These are phyloP conservation scores for Goniozus legneri DNA, from an alignment of 1,140 invertebrate species.

Conservation along the genomic window DNA sequence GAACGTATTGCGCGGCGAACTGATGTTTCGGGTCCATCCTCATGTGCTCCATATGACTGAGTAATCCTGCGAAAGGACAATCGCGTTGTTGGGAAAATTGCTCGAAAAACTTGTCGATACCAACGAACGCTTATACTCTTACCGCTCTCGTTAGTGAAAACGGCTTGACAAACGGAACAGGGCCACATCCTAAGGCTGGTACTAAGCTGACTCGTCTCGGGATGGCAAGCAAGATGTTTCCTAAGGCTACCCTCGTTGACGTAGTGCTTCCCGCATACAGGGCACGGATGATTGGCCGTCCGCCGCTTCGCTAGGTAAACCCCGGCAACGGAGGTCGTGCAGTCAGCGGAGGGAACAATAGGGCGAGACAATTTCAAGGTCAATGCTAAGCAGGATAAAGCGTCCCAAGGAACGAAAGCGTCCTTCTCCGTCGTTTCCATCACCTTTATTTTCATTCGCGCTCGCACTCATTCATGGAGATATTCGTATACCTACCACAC, in stretches of 20 bases:
- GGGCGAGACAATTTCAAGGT: slow-evolving; percentile 57
- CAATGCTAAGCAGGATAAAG: slow-evolving; percentile 57
- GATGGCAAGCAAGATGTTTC: slow-evolving; percentile 89
- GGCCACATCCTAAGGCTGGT: slow-evolving; percentile 89
- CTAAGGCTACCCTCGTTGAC: slow-evolving; percentile 90
- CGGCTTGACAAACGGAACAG: slow-evolving; percentile 89
- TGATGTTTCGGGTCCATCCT: slow-evolving; percentile 95
- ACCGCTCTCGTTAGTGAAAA: slow-evolving; percentile 93
- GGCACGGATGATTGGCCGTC: slow-evolving; percentile 90
- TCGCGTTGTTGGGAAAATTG: not conserved
- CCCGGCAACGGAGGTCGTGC: slow-evolving; percentile 56
- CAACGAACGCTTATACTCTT: slow-evolving; percentile 31
- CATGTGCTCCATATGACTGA: slow-evolving; percentile 95
- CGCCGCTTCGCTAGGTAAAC: slow-evolving; percentile 84
- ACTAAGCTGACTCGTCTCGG: slow-evolving; percentile 83
- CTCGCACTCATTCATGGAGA: not conserved
- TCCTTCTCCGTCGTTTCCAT: slow-evolving; percentile 17
- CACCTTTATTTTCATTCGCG: slow-evolving; percentile 5
- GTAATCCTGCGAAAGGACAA: slow-evolving; percentile 61
- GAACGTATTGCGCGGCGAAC: slow-evolving; percentile 89
- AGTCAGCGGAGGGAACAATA: slow-evolving; percentile 57
- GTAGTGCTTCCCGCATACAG: slow-evolving; percentile 91
- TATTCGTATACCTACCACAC: not conserved
- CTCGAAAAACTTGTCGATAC: slow-evolving; percentile 3
- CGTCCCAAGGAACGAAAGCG: slow-evolving; percentile 49